Percentiles rank a stretch among this genome's conserved stretches.
These are phyloP conservation scores for Zaprionus lachaisei DNA, from an alignment of 1,140 invertebrate genomes.

Conservation along the genomic window DNA sequence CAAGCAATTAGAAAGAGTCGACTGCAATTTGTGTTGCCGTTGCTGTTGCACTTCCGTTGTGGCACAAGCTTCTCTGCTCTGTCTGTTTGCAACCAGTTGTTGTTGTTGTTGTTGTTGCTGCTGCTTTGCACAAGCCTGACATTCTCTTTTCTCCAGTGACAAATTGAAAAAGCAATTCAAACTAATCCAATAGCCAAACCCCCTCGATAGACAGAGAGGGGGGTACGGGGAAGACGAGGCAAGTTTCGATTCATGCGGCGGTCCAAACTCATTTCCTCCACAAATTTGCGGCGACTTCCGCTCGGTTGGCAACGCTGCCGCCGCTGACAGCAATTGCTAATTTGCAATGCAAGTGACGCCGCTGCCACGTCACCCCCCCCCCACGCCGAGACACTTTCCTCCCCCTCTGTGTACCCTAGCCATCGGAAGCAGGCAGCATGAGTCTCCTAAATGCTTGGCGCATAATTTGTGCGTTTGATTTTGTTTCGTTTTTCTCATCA, in stretches of 20 bases:
- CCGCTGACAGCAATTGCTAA: conserved; percentile 68
- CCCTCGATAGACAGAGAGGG: background rate
- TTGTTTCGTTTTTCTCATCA: conserved; percentile 30
- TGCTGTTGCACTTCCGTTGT: conserved; percentile 1
- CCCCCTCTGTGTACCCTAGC: background rate
- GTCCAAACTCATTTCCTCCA: conserved; percentile 74
- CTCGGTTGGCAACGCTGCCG: conserved; percentile 37
- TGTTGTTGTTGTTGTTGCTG: background rate
- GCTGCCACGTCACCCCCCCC: background rate
- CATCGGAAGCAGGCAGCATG: conserved; percentile 4
- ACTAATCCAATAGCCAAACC: conserved; percentile 34
- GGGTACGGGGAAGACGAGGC: no score
- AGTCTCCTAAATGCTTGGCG: conserved; percentile 37
- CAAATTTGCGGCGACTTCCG: conserved; percentile 76
- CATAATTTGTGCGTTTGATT: conserved; percentile 48
- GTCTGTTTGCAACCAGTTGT: conserved; percentile 15
- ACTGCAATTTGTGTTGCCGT: background rate
- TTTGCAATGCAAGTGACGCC: conserved; percentile 68
- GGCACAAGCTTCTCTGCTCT: background rate
- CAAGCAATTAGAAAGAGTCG: conserved; percentile 1
- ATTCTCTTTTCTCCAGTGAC: conserved; percentile 30
- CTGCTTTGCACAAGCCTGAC: background rate
- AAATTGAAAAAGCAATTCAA: conserved; percentile 49
- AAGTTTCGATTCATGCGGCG: conserved; percentile 29
- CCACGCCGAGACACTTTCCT: background rate